These are phyloP conservation scores for Ypsolopha scabrella DNA, from an alignment of 2,888 invertebrate genomes.

Conservation along the genomic window DNA sequence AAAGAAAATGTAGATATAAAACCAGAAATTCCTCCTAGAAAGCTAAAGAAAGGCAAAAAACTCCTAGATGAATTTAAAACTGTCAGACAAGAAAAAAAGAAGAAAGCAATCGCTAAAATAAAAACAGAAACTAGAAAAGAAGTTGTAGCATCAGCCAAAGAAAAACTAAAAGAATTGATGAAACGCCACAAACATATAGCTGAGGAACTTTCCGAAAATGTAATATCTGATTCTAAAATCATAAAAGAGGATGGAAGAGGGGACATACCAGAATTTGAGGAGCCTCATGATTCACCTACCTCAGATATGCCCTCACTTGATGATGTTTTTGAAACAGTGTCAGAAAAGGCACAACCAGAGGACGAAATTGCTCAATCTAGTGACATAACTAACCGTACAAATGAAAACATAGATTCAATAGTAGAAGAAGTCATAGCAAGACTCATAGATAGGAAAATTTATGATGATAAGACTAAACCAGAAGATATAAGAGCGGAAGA, in stretches of 20 bases:
- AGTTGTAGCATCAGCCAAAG: constrained; percentile 61
- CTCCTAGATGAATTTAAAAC: constrained; percentile 32
- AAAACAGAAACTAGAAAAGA: constrained; percentile 58
- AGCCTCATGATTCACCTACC: neutral
- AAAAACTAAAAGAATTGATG: constrained; percentile 62
- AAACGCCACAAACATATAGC: constrained; percentile 57
- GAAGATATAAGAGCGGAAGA: constrained; percentile 59
- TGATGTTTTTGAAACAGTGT: constrained; percentile 6
- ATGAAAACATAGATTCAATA: constrained; percentile 52
- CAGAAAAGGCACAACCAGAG: constrained; percentile 2
- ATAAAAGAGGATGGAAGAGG: constrained; percentile 30
- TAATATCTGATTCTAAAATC: constrained; percentile 16
- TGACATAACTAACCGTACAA: constrained; percentile 22
- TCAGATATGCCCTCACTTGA: constrained; percentile 8
- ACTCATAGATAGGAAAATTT: constrained; percentile 63
- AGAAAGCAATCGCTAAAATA: constrained; percentile 55
- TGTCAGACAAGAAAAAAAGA: constrained; percentile 46
- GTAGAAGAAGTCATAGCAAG: constrained; percentile 60
- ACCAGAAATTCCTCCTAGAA: neutral
- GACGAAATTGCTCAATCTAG: constrained; percentile 5
- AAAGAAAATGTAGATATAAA: constrained; percentile 13
- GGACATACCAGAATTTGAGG: constrained; percentile 37
- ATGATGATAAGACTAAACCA: constrained; percentile 61
- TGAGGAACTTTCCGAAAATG: constrained; percentile 36
- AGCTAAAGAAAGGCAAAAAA: neutral